Conservation (phyloP, 2,888 invertebrate genomes). For the Anaspis maculata region DNA sequence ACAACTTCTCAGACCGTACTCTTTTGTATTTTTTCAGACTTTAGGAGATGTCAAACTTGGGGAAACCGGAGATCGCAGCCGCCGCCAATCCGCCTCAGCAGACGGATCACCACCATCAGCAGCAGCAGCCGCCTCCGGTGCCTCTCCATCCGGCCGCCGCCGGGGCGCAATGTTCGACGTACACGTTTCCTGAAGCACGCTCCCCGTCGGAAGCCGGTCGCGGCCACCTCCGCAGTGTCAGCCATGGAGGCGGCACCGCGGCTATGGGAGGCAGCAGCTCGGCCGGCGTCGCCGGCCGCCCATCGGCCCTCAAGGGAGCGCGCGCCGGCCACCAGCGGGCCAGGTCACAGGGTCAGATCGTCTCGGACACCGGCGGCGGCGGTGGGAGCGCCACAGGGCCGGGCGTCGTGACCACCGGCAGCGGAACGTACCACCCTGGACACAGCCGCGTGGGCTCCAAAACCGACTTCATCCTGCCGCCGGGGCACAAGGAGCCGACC, state of each 20-base stretch:
- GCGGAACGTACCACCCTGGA: slow-evolving; percentile 42
- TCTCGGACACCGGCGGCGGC: slow-evolving; percentile 69
- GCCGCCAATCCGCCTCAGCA: slow-evolving; percentile 36
- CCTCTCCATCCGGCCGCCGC: too few relatives aligned
- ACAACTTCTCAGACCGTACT: too few relatives aligned
- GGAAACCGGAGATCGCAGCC: slow-evolving; percentile 47
- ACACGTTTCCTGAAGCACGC: slow-evolving; percentile 39
- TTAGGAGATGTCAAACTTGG: slow-evolving; percentile 61
- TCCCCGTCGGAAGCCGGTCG: slow-evolving; percentile 26
- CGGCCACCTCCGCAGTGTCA: slow-evolving; percentile 50
- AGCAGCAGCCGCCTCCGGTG: too few relatives aligned
- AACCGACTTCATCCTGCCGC: slow-evolving; percentile 83
- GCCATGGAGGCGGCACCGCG: slow-evolving; percentile 65
- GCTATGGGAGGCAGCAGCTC: slow-evolving; percentile 41
- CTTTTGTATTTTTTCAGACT: slow-evolving; percentile 42
- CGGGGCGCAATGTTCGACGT: slow-evolving; percentile 37
- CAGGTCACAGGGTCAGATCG: slow-evolving; percentile 56
- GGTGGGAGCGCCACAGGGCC: slow-evolving; percentile 71
- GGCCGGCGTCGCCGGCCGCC: slow-evolving; percentile 46
- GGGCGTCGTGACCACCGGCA: slow-evolving; percentile 8
- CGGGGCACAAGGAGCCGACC: slow-evolving; percentile 66
- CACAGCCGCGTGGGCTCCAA: slow-evolving; percentile 78
- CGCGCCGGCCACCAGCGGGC: slow-evolving; percentile 56
- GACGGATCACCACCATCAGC: not conserved
- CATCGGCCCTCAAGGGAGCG: slow-evolving; percentile 62